Evolutionary conservation across 2,797 vertebrate species (phyloP), one percentile per base, ranked within the genome.

Genomic region (Sebastes glaucus): DNA sequence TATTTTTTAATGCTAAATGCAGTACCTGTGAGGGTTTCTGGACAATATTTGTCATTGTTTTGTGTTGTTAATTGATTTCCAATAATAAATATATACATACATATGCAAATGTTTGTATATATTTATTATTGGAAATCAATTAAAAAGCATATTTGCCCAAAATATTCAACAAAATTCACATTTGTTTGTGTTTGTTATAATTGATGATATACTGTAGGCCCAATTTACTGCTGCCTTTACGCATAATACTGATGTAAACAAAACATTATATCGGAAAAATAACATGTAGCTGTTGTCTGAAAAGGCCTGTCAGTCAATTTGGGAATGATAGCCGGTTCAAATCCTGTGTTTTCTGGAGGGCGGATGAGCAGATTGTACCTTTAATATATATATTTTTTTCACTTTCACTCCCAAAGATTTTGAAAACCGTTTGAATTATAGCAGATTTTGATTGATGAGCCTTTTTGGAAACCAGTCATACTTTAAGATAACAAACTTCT

Each of bases 1-100:
- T 35, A 35, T 35, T 35, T 0, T 35, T 0, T 35, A 5, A 5
- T 35, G 33, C 33, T 35, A 35, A 35, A 35, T 35, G 11, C 33
- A 35, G 35, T 35, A 13, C 35, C 35, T 35, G 35, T 13, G 35
- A 38, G 35, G 11, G 35, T 38, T 38, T 38, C 11, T 38, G 35
- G 35, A 38, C 11, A 38, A 38, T 38, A 32, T 38, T 0, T 38
- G 11, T 38, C 35, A 38, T 13, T 38, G 35, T 38, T 38, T 38
- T 13, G 11, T 35, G 33, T 0, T 35, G 11, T 38, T 14, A 38
- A 38, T 38, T 38, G 35, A 38, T 14, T 38, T 38, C 11, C 35
- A 38, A 14, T 38, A 38, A 38, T 38, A 38, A 14, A 38, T 38
- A 38, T 38, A 6, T 38, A 13, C 11, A 14, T 38, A 38, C 35